phyloP scores from a whole-genome alignment of 2,797 vertebrate genomes.

The Luscinia megarhynchos region DNA sequence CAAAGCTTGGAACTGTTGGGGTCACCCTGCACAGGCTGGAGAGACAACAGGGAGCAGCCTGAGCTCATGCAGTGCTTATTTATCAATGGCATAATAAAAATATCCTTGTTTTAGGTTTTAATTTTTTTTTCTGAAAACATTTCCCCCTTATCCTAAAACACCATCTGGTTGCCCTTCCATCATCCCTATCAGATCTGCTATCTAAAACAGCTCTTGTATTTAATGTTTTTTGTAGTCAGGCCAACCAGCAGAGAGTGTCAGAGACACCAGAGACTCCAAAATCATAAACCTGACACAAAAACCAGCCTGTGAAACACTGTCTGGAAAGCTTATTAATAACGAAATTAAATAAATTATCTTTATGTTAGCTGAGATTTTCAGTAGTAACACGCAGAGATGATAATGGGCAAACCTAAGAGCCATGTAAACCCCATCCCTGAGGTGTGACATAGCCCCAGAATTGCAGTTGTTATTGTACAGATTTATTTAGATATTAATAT shows the following conservation, averaged over 20 bases:
- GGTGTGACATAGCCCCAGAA: background rate
- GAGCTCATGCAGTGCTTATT: background rate
- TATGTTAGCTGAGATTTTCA: background rate
- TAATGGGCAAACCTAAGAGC: background rate
- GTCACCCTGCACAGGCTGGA: accelerated
- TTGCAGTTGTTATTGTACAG: background rate
- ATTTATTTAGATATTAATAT: background rate
- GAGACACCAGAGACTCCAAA: background rate
- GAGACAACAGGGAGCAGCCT: accelerated
- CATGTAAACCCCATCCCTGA: background rate
- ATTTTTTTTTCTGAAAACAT: background rate
- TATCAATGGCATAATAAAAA: background rate
- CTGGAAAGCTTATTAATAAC: background rate
- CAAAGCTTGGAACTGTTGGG: background rate
- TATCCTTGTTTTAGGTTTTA: background rate
- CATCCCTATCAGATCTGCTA: constrained; percentile 21
- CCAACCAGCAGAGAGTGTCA: background rate
- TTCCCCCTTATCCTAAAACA: constrained; percentile 43
- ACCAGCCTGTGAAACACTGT: background rate
- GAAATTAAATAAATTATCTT: background rate
- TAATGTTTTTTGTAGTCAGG: background rate
- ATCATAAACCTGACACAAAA: constrained; percentile 36
- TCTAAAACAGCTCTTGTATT: constrained; percentile 1
- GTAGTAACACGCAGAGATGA: background rate
- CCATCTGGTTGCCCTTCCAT: constrained; percentile 41